These are phyloP conservation scores for Heliconius nattereri DNA, from an alignment of 1,140 invertebrate species.

Conservation along the genomic window DNA sequence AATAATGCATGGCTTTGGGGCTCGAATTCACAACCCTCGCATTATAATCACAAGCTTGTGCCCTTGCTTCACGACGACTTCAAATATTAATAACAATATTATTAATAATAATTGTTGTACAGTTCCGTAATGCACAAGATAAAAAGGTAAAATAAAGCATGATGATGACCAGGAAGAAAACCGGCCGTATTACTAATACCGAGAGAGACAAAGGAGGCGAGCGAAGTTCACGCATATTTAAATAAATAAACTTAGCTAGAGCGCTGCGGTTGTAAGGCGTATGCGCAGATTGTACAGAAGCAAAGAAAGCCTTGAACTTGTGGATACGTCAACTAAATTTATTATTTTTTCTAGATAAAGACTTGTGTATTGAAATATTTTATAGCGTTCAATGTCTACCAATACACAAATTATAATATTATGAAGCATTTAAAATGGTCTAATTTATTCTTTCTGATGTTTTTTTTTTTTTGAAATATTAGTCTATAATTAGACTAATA, in stretches of 20 bases:
- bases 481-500: neutral
- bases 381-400: neutral
- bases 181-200: slow-evolving; percentile 56
- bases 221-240: slow-evolving; percentile 73
- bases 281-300: slow-evolving; percentile 50
- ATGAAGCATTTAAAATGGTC: neutral
- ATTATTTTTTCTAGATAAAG: neutral
- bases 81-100: too few species aligned
- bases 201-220: slow-evolving; percentile 67
- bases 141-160: slow-evolving; percentile 43
- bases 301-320: slow-evolving; percentile 28
- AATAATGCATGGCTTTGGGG: too few species aligned
- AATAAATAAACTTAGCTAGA: slow-evolving; percentile 75
- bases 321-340: slow-evolving; percentile 29
- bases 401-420: neutral
- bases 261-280: slow-evolving; percentile 46
- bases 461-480: neutral
- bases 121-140: slow-evolving; percentile 20
- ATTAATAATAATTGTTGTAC: neutral
- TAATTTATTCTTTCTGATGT: neutral
- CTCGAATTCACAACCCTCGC: too few species aligned
- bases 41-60: too few species aligned
- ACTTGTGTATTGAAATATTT: neutral
- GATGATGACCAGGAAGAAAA: slow-evolving; percentile 61
- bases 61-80: too few species aligned